A percentile compares a stretch with the other conserved stretches of the same genome.
phyloP scores from a whole-genome alignment of 1,140 invertebrate species.

The Thaumetopoea pityocampa region DNA sequence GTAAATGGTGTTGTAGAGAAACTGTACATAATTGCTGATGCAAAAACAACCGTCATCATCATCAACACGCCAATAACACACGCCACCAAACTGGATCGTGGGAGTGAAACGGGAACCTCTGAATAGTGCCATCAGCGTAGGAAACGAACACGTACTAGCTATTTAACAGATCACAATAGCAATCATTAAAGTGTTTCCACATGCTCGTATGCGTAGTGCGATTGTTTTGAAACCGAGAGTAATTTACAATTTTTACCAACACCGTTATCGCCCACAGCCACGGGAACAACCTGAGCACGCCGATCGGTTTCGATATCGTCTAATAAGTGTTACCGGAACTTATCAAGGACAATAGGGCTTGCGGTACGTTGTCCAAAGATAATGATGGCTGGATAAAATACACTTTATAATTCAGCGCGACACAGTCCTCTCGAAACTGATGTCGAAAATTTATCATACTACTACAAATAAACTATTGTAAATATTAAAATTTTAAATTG shows the following conservation, averaged over 20 bases:
- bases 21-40: slow-evolving; percentile 66
- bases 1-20: slow-evolving; percentile 60
- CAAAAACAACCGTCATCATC: slow-evolving; percentile 61
- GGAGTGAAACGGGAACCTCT: slow-evolving; percentile 70
- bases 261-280: slow-evolving; percentile 27
- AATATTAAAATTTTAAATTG: background rate
- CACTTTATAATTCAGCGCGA: background rate
- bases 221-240: slow-evolving; percentile 69
- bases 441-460: background rate
- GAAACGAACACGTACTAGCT: slow-evolving; percentile 48
- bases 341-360: slow-evolving; percentile 3
- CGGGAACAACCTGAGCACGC: slow-evolving; percentile 29
- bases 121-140: slow-evolving; percentile 52
- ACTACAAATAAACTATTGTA: background rate
- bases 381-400: too few relatives aligned
- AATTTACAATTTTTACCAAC: too few relatives aligned
- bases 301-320: slow-evolving; percentile 21
- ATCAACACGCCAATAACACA: slow-evolving; percentile 57
- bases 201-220: slow-evolving; percentile 45
- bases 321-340: slow-evolving; percentile 4
- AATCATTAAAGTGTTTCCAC: slow-evolving; percentile 64
- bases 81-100: slow-evolving; percentile 65
- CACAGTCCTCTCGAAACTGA: background rate
- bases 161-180: slow-evolving; percentile 52
- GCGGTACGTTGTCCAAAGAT: background rate